phyloP scores from a whole-genome alignment of 2,797 vertebrate species.

The Pagetopsis macropterus region DNA sequence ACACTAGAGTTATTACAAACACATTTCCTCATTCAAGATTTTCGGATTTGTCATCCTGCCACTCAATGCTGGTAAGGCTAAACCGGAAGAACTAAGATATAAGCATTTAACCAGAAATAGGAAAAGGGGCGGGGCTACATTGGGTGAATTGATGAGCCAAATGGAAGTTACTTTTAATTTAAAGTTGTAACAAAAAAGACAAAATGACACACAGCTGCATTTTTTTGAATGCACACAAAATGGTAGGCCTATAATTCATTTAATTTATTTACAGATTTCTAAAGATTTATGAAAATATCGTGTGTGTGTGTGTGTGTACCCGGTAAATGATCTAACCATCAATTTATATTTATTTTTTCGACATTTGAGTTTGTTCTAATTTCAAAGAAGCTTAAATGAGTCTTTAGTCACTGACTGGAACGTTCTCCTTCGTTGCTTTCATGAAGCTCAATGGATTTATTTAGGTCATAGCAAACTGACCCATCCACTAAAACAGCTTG shows the following conservation, averaged over 20 bases:
- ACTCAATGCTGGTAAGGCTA: too few relatives aligned
- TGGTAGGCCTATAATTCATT: not conserved
- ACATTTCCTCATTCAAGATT: too few relatives aligned
- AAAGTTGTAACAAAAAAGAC: too few relatives aligned
- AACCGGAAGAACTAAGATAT: too few relatives aligned
- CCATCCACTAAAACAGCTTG: constrained; percentile 2
- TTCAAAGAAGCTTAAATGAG: not conserved
- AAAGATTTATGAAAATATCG: not conserved
- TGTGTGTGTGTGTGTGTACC: not conserved
- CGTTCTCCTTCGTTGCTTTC: not conserved
- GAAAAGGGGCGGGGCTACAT: too few relatives aligned
- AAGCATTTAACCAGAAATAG: too few relatives aligned
- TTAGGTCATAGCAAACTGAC: not conserved
- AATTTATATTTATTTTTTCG: not conserved
- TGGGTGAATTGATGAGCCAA: too few relatives aligned
- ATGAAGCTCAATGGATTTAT: constrained; percentile 2
- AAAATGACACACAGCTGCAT: too few relatives aligned
- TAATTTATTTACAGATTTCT: not conserved
- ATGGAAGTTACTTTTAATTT: too few relatives aligned
- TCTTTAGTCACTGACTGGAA: not conserved
- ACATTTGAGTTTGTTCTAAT: not conserved
- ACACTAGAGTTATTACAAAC: too few relatives aligned
- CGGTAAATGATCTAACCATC: not conserved
- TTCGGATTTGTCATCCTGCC: too few relatives aligned
- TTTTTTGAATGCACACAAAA: too few relatives aligned